These are phyloP conservation scores for Neoniphon sammara DNA, from an alignment of 2,797 vertebrate species.

Conservation along the genomic window DNA sequence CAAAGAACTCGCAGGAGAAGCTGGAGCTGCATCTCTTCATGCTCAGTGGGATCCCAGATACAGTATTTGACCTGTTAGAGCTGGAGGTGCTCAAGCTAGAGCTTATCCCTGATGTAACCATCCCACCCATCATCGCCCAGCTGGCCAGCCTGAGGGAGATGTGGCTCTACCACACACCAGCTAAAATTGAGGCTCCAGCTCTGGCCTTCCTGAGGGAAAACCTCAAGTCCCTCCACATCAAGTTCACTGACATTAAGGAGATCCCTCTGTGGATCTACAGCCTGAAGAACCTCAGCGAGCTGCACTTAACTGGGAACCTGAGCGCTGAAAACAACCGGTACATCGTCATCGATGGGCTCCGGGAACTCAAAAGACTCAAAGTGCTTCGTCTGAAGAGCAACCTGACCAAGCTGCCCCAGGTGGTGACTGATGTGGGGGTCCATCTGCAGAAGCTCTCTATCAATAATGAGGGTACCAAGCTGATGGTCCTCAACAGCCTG, in stretches of 20 bases:
- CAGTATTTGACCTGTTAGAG: constrained; percentile 95
- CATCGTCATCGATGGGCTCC: constrained; percentile 94
- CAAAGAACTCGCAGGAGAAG: constrained; percentile 96
- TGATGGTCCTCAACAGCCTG: constrained; percentile 98
- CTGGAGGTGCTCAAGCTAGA: constrained; percentile 97
- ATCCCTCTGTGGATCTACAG: constrained; percentile 99
- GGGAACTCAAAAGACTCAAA: constrained; percentile 95
- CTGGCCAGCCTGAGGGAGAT: constrained; percentile 93
- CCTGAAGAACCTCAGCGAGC: constrained; percentile 94
- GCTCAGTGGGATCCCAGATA: constrained; percentile 97
- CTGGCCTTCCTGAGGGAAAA: constrained; percentile 95
- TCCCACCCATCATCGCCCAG: constrained; percentile 97
- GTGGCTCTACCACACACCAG: constrained; percentile 98
- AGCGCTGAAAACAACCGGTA: constrained; percentile 96
- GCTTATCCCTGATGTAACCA: constrained; percentile 97
- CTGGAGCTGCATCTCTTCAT: constrained; percentile 98
- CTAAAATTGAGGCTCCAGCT: constrained; percentile 97
- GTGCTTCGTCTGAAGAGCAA: constrained; percentile 97
- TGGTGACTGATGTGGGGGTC: constrained; percentile 95
- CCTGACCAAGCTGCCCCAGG: constrained; percentile 95
- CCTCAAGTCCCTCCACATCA: constrained; percentile 95
- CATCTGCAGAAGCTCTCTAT: constrained; percentile 98
- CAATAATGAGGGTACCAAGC: constrained; percentile 97
- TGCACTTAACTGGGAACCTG: constrained; percentile 96
- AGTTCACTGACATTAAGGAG: constrained; percentile 99